Evolutionary conservation across 2,888 invertebrate species (phyloP), one percentile per base, ranked within the genome.

Genomic region (Melipona beecheii): DNA sequence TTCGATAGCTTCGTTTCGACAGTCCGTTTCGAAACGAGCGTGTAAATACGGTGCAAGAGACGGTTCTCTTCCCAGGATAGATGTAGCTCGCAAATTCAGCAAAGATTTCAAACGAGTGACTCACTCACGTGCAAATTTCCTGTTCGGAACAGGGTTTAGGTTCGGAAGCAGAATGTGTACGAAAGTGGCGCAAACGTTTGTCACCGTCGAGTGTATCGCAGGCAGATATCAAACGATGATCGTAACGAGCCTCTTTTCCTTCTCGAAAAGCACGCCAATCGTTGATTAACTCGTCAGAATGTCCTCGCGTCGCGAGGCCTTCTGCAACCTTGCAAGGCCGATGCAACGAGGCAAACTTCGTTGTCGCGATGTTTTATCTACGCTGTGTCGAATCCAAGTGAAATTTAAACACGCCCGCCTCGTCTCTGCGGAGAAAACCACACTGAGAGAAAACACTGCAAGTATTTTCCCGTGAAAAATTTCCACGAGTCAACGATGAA

Each of bases 241-340:
- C 31, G 31, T 74, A 79, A 79, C 62, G 52, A 74, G 81, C 52
- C 36, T 36, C 5, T 15, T 19, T 75, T 82, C 65, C 69, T 60
- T 60, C 36, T 36, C 2, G 58, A 49, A 87, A 73, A 58, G 54
- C 56, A 58, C 36, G 43, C 60, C 69, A 60, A 31, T 31, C 31
- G 49, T 86, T 86, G 84, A 86, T 86, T 86, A 87, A 80, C 77
- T 58, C 80, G 80, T 72, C 80, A 75, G 62, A 21, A 31, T 21
- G 21, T 49, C 64, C 56, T 69, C 43, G 50, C 50, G 11, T 9
- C 15, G 31, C 50, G 13, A n/a, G n/a, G n/a, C n/a, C n/a, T n/a
- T n/a, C n/a, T n/a, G n/a, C n/a, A n/a, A n/a, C n/a, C n/a, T n/a
- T n/a, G n/a, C n/a, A n/a, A n/a, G 19, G 17, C 1, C 3, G n/a